These are phyloP conservation scores for Hyla sarda DNA, from an alignment of 2,113 vertebrate species.

Conservation along the genomic window DNA sequence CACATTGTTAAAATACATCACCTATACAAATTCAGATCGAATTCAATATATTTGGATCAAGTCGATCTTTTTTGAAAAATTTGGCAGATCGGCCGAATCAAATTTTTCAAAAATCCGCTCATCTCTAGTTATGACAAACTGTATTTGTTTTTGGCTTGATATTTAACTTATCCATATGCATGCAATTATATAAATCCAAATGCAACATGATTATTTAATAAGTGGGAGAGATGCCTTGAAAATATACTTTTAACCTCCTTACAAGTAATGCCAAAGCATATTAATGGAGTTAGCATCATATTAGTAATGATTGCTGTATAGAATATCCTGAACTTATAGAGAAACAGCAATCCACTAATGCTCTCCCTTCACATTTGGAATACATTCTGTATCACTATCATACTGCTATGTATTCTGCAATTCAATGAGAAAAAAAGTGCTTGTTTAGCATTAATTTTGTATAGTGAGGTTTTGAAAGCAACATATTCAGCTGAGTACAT, in stretches of 20 bases:
- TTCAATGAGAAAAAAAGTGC: constrained; percentile 28
- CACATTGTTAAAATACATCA: too few relatives aligned
- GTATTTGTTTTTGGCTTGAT: constrained; percentile 62
- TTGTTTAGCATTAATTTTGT: constrained; percentile 30
- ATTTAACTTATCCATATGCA: constrained; percentile 64
- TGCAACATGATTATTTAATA: constrained; percentile 63
- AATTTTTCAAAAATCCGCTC: too few relatives aligned
- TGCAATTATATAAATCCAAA: constrained; percentile 63
- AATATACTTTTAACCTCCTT: constrained; percentile 63
- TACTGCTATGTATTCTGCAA: constrained; percentile 6
- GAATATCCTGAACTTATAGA: constrained; percentile 46
- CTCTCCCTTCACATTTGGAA: constrained; percentile 52
- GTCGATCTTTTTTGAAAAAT: too few relatives aligned
- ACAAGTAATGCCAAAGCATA: constrained; percentile 61
- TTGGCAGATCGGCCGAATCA: too few relatives aligned
- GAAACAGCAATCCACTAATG: constrained; percentile 10
- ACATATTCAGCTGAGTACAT: constrained; percentile 1
- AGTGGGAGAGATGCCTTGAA: constrained; percentile 62
- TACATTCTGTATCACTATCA: constrained; percentile 36
- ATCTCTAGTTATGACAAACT: too few relatives aligned
- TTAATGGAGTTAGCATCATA: constrained; percentile 64
- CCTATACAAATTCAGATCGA: too few relatives aligned
- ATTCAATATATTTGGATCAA: too few relatives aligned
- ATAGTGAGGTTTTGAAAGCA: constrained; percentile 19
- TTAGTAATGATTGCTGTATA: constrained; percentile 63